Base-by-base conservation (phyloP, 2,888 invertebrate species). In the Cephonodes hylas region DNA sequence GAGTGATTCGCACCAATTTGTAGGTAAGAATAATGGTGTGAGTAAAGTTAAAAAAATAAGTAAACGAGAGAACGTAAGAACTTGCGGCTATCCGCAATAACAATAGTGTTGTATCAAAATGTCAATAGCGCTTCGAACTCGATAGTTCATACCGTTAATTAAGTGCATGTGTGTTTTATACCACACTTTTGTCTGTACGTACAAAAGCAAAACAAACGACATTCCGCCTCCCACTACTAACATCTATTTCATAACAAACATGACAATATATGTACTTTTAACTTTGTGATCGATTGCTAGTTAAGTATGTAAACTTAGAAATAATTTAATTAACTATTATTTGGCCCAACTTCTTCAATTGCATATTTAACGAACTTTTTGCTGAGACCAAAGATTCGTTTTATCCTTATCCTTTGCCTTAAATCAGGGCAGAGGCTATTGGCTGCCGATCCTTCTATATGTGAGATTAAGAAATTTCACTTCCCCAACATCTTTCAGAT, bases 161-260 rank as follows among this genome's bases (percentile, higher is more conserved):
- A 23, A 45, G 45, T 45, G 23, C 45, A 10, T 45, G 44, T 18
- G 7, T 53, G 53, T 53, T 53, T 53, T 18, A 53, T 8, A 53
- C 53, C 31, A 53, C 18, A 53, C 27, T 53, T 31, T 31, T 31
- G 18, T 53, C 18, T 31, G 10, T 44, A 18, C 31, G 6, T 27
- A 53, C 53, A 53, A 53, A 53, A 53, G 53, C 53, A 53, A 53
- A 53, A 53, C 53, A 53, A 53, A 53, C 53, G 31, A 18, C 27
- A 53, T 27, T 31, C 31, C 53, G 27, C 18, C 31, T 53, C 53
- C 18, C 31, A 20, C 53, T 18, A 53, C 20, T 8, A 18, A 1
- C 31, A 18, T 27, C 8, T 4, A n/a, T 27, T 48, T 48, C 15
- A 27, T 27, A 48, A 15, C 27, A 48, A 48, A 27, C 48, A 15